These are phyloP conservation scores for Pteropus alecto DNA, from an alignment of 2,113 vertebrate species.

Conservation along the genomic window DNA sequence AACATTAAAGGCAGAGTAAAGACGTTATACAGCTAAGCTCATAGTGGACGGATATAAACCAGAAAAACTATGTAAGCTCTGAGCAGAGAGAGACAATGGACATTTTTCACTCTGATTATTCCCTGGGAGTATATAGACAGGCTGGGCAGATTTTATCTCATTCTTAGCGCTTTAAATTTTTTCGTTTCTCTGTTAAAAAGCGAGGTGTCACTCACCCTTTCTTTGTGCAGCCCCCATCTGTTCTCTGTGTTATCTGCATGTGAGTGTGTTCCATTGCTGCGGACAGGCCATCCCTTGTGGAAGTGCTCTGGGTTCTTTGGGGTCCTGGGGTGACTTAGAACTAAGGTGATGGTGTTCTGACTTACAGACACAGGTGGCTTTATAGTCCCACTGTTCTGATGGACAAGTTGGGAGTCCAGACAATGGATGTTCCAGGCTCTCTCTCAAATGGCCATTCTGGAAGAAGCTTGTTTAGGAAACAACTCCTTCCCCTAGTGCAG, in stretches of 20 bases:
- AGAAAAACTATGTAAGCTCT: neutral
- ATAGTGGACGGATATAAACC: neutral
- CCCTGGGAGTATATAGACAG: neutral
- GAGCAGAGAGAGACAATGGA: neutral
- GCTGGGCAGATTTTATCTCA: neutral
- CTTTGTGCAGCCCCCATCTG: neutral
- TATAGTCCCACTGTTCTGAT: neutral
- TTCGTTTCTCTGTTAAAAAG: neutral
- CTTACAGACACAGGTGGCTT: neutral
- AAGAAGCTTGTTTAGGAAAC: neutral
- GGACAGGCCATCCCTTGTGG: neutral
- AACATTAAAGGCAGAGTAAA: neutral
- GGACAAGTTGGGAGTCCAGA: neutral
- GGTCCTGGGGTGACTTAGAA: neutral
- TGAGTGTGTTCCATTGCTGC: fast-evolving
- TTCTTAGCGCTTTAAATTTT: neutral
- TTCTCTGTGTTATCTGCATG: neutral
- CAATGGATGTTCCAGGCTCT: neutral
- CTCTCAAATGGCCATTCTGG: neutral
- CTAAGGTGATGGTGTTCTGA: neutral
- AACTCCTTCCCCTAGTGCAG: neutral
- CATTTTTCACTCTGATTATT: neutral
- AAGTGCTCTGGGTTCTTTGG: neutral
- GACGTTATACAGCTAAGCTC: neutral
- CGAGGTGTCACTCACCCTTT: neutral